Percentiles rank a stretch among this genome's conserved stretches.
These are phyloP conservation scores for Falco concolor DNA, from an alignment of 2,797 vertebrate genomes.

Conservation along the genomic window DNA sequence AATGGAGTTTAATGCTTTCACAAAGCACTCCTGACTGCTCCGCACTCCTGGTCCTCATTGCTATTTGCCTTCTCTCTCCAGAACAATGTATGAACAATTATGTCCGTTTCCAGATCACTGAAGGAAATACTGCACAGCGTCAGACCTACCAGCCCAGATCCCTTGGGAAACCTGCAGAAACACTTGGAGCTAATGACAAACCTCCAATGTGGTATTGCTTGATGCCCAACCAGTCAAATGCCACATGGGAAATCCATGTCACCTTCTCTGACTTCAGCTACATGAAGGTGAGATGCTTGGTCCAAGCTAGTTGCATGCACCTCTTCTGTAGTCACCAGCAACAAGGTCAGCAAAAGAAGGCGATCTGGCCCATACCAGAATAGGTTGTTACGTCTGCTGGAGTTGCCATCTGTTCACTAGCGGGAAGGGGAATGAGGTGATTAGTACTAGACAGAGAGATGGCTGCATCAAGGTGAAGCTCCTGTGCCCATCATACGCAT, in stretches of 20 bases:
- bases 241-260: not conserved
- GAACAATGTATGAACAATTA: not conserved
- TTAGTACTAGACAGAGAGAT: not conserved
- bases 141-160: not conserved
- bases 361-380: not conserved
- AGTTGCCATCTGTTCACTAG: not conserved
- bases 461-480: not conserved
- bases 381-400: not conserved
- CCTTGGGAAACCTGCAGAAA: not conserved
- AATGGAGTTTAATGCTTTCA: not conserved
- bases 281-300: not conserved
- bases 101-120: not conserved
- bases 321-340: not conserved
- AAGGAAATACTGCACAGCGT: not conserved
- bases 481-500: not conserved
- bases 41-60: not conserved
- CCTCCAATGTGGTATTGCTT: not conserved
- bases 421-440: not conserved
- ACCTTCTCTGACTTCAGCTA: not conserved
- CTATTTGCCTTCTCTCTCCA: not conserved
- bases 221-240: not conserved
- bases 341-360: not conserved
- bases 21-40: not conserved
- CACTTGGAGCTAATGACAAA: not conserved
- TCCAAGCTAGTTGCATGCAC: not conserved